Conservation (phyloP, 2,888 invertebrate species). For the Scaptomyza parva region DNA sequence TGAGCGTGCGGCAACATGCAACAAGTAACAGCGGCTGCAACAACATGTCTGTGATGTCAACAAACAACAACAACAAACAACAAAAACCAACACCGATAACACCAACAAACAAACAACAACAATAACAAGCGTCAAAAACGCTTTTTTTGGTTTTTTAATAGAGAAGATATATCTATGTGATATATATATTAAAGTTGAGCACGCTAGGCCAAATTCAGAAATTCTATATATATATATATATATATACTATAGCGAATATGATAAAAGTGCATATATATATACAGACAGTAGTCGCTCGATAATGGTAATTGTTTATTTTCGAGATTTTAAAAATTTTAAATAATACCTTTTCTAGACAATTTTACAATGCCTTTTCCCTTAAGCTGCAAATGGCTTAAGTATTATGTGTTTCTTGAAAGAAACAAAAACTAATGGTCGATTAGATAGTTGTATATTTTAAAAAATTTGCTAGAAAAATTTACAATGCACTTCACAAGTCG, state of each 20-base stretch:
- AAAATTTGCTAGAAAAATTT: no score
- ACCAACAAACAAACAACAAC: constrained; percentile 33
- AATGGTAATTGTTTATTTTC: constrained; percentile 5
- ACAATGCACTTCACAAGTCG: no score
- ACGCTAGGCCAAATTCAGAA: constrained; percentile 13
- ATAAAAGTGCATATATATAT: background rate
- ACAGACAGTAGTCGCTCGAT: constrained; percentile 12
- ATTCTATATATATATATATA: constrained; percentile 1
- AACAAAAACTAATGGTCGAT: no score
- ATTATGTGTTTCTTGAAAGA: no score
- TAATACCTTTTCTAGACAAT: background rate
- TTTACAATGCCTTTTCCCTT: no score
- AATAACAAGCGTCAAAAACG: constrained; percentile 18
- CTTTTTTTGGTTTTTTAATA: constrained; percentile 18
- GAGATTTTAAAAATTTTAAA: background rate
- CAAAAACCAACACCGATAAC: constrained; percentile 31
- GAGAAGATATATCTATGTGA: constrained; percentile 4
- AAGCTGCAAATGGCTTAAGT: no score
- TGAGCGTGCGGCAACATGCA: constrained; percentile 48
- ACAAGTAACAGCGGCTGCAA: constrained; percentile 26
- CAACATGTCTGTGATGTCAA: constrained; percentile 70
- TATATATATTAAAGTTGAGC: constrained; percentile 8
- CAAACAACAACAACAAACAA: constrained; percentile 37
- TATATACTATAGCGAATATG: constrained; percentile 7
- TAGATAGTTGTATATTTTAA: no score